Evolutionary conservation across 2,888 invertebrate genomes (phyloP), one percentile per base, ranked within the genome.

Genomic region (Nephrotoma flavescens): DNA sequence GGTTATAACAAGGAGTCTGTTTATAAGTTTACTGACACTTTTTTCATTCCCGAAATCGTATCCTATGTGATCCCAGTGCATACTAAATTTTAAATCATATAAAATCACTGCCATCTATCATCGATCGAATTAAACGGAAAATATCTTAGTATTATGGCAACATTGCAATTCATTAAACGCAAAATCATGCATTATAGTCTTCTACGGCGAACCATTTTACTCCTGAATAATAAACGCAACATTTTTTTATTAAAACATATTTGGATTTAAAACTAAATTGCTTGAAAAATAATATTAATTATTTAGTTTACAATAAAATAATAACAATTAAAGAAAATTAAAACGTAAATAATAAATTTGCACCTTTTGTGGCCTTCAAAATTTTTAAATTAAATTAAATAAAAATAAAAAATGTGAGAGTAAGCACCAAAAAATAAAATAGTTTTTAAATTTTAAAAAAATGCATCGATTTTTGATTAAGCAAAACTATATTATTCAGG

Each of bases 311-410:
- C 84, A 84, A 84, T 84, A 84, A 84, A 84, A 84, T 42, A 71
- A 71, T 15, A 83, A 83, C 83, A 83, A 11, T 83, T 15, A 71
- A 19, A 11, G 11, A 44, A 44, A 71, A 11, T 57, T 19, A 71
- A 71, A 71, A 31, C 71, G 31, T 71, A 71, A 71, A 31, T 31
- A 71, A 71, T 71, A 84, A 84, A 85, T 44, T 44, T 44, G 85
- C 85, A 85, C 85, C 85, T 85, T 85, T 85, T 85, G 85, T 85
- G 85, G 85, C 85, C 85, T 85, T 85, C 85, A 85, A 84, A 84
- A 84, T 84, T 84, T 71, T 71, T 71, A 71, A 71, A 71, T 71
- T 71, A 71, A 42, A 84, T 84, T 84, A 84, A 84, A 84, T 42
- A n/a, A 42, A n/a, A 84, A 42, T 12, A 42, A 84, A 84, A 84